A percentile compares a stretch with the other conserved stretches of the same genome.
Conservation (phyloP, 1,140 invertebrate species). For the Scaptomyza hsui region DNA sequence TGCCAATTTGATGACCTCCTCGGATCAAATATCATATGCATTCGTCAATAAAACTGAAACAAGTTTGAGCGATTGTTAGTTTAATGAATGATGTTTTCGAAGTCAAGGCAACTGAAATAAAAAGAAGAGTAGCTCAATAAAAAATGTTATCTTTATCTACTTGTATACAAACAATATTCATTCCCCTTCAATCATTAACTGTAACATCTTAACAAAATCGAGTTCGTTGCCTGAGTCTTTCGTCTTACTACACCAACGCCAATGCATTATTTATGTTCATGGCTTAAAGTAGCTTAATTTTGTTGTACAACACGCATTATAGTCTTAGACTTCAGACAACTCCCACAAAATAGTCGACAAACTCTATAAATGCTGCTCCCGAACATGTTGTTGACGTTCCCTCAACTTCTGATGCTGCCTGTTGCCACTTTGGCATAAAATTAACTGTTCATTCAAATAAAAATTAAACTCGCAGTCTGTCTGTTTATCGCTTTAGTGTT, state of each 20-base stretch:
- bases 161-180: conserved; percentile 11
- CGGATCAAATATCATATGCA: not conserved
- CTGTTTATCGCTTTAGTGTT: conserved; percentile 10
- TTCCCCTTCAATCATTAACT: too few species aligned
- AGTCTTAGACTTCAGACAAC: conserved; percentile 37
- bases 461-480: conserved; percentile 68
- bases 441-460: conserved; percentile 81
- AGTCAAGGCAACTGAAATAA: not conserved
- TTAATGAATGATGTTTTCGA: not conserved
- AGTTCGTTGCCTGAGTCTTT: conserved; percentile 52
- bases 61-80: not conserved
- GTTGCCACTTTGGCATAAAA: conserved; percentile 75
- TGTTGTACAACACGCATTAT: conserved; percentile 49
- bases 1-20: not conserved
- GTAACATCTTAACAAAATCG: conserved; percentile 6
- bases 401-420: conserved; percentile 2
- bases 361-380: conserved; percentile 21
- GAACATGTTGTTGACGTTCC: conserved; percentile 24
- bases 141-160: too few species aligned
- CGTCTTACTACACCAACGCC: conserved; percentile 35
- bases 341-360: conserved; percentile 38
- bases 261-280: conserved; percentile 48
- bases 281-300: conserved; percentile 48
- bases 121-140: not conserved
- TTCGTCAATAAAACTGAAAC: not conserved